A percentile compares a stretch with the other conserved stretches of the same genome.
phyloP scores from a whole-genome alignment of 2,113 vertebrate species.

The Mola mola region DNA sequence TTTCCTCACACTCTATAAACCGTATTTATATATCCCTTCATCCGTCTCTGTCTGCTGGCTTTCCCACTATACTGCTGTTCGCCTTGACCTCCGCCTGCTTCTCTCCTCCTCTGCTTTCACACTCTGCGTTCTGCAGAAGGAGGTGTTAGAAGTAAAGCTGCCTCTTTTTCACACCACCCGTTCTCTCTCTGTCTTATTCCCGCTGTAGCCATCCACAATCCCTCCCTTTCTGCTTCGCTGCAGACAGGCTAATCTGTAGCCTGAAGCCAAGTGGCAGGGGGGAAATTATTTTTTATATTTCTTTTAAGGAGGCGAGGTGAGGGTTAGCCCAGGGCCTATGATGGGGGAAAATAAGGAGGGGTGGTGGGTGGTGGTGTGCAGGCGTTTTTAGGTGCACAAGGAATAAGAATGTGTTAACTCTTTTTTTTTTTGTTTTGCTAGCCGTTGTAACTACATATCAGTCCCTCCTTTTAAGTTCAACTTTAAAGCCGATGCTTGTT shows the following conservation, averaged over 20 bases:
- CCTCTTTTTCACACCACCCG: constrained; percentile 71
- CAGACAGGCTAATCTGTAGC: constrained; percentile 66
- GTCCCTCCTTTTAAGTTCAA: constrained; percentile 13
- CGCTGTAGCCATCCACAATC: constrained; percentile 33
- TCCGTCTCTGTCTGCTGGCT: constrained; percentile 41
- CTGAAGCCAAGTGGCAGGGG: constrained; percentile 37
- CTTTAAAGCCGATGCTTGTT: background rate
- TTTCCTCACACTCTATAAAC: constrained; percentile 27
- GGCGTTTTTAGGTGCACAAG: background rate
- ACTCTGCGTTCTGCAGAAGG: constrained; percentile 55
- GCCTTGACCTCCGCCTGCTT: constrained; percentile 63
- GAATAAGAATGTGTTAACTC: background rate
- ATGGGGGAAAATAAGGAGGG: background rate
- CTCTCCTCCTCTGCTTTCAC: constrained; percentile 72
- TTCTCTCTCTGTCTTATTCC: constrained; percentile 18
- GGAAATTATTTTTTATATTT: constrained; percentile 23
- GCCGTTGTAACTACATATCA: too few relatives aligned
- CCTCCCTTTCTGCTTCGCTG: constrained; percentile 37
- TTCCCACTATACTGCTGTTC: constrained; percentile 36
- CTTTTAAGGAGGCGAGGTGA: constrained; percentile 41
- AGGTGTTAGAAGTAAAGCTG: constrained; percentile 74
- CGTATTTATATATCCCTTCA: constrained; percentile 24
- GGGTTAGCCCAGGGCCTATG: constrained; percentile 19
- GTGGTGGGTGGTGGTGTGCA: background rate
- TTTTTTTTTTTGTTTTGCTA: background rate